Base-by-base conservation (phyloP, 2,797 vertebrate genomes). In the Furcifer pardalis region DNA sequence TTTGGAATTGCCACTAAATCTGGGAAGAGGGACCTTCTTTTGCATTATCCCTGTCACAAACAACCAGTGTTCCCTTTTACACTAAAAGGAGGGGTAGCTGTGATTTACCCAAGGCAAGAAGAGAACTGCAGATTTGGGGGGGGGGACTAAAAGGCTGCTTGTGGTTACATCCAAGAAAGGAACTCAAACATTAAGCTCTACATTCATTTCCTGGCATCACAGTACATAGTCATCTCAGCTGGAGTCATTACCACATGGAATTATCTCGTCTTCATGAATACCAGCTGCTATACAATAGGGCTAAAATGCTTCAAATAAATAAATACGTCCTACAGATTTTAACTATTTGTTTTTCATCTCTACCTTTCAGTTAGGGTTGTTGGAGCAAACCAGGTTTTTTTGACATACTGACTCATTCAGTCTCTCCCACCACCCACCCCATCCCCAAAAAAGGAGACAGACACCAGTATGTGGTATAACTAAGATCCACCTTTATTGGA, bases 351-450 rank as follows among this genome's bases (percentile, higher is more conserved):
- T 83, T 49, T 82, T 85, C 73, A 84, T 86, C 72, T 44, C 90
- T 84, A 89, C 90, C 89, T 60, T 12, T 91, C 88, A 85, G 56
- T 86, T 86, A 85, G 69, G 75, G 86, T 69, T 81, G 80, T 88
- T 85, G 85, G 91, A 66, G 63, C 63, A 66, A 5, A 4, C 17
- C 30, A 66, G n/a, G 17, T 15, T 66, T 65, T 65, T n/a, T 9
- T 65, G n/a, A n/a, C 63, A 32, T 17, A 13, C 63, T 66, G n/a
- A 30, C 2, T 66, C 63, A 66, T 66, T 66, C 63, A 66, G 30
- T 66, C n/a, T n/a, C n/a, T n/a, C n/a, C n/a, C n/a, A n/a, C n/a
- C n/a, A n/a, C n/a, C n/a, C n/a, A n/a, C n/a, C n/a, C n/a, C n/a
- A n/a, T n/a, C n/a, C n/a, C n/a, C n/a, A n/a, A n/a, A n/a, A n/a